These are phyloP conservation scores for Chaetorhynchus papuensis DNA, from an alignment of 2,113 vertebrate species.

Conservation along the genomic window DNA sequence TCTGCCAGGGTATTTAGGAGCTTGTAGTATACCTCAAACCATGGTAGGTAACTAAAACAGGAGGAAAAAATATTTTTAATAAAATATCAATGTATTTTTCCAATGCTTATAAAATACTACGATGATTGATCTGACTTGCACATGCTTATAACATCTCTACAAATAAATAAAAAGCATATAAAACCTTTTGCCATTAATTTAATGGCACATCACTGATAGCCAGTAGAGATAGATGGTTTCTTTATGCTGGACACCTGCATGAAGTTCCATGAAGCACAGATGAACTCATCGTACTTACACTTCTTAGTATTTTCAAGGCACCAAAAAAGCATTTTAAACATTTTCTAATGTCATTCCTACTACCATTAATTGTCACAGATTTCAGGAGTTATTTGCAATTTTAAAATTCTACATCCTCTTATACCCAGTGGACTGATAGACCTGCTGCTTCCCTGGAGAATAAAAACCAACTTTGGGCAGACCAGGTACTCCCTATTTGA, in stretches of 20 bases:
- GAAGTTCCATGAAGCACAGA: not conserved
- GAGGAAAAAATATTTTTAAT: not conserved
- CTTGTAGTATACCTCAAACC: slow-evolving; percentile 99
- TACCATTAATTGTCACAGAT: not conserved
- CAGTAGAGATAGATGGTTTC: not conserved
- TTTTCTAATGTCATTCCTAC: not conserved
- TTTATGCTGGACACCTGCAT: not conserved
- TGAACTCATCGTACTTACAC: not conserved
- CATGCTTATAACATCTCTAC: not conserved
- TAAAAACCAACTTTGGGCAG: not conserved
- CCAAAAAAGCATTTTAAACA: not conserved
- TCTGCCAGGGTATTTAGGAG: slow-evolving; percentile 95
- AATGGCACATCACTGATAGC: not conserved
- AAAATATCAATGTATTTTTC: not conserved
- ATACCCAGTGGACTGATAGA: not conserved
- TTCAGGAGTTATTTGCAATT: not conserved
- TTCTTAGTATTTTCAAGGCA: not conserved
- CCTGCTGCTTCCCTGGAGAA: not conserved
- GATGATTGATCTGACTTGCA: not conserved
- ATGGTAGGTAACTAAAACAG: slow-evolving; percentile 89
- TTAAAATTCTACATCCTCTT: not conserved
- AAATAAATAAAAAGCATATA: not conserved
- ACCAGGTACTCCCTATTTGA: not conserved
- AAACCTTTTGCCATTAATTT: not conserved
- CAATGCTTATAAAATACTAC: not conserved